phyloP scores from a whole-genome alignment of 2,797 vertebrate species.

The Distichodus sexfasciatus region DNA sequence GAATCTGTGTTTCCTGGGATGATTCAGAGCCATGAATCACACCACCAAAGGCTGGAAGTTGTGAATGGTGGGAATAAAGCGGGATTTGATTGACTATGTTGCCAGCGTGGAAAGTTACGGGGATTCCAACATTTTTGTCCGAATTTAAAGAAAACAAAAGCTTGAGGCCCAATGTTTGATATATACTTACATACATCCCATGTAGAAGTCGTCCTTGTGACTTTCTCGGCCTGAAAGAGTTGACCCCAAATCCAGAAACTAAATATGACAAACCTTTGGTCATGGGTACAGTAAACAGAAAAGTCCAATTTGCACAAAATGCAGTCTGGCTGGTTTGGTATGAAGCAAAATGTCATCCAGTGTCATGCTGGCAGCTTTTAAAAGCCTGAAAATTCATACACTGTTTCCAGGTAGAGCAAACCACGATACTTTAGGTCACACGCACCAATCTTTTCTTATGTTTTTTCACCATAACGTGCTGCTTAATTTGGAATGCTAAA shows the following conservation, averaged over 20 bases:
- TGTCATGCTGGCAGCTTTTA: no score
- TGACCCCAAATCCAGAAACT: neutral
- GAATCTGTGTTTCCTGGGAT: neutral
- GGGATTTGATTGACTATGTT: neutral
- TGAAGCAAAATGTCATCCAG: neutral
- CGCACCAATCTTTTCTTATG: constrained; percentile 1
- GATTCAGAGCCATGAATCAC: constrained; percentile 4
- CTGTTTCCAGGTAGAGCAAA: no score
- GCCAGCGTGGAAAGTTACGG: neutral
- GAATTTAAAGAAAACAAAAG: no score
- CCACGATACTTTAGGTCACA: no score
- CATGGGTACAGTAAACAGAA: neutral
- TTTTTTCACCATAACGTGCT: no score
- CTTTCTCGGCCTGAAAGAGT: no score
- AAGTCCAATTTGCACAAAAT: neutral
- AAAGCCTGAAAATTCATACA: no score
- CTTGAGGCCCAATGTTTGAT: no score
- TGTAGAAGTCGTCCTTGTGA: no score
- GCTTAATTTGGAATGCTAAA: no score
- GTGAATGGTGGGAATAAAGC: neutral
- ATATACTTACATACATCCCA: no score
- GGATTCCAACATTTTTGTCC: no score
- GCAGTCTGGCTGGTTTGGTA: neutral
- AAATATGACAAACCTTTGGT: neutral
- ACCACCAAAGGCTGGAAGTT: neutral